Evolutionary conservation across 92 coral and sea anemone genomes (phyloP).

Genomic region (Zoanthus sociatus): DNA sequence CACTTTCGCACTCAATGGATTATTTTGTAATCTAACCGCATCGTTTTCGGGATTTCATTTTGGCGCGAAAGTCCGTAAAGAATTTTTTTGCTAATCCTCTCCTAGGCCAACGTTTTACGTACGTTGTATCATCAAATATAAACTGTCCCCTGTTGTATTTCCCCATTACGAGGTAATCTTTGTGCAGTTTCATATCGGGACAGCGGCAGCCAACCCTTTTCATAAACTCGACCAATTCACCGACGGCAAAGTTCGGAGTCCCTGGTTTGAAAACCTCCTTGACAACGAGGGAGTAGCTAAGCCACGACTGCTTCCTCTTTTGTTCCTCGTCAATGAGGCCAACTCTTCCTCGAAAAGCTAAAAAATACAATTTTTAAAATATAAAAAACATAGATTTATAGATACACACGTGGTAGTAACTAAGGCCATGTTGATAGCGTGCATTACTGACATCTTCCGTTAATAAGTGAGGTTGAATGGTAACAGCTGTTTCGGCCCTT

Average conservation of each 20-base stretch:
- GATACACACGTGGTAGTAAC: too few relatives aligned
- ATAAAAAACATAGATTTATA: too few relatives aligned
- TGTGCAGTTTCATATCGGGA: conserved; percentile 46
- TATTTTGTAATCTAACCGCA: background rate
- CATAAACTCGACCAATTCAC: conserved; percentile 25
- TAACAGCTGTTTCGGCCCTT: too few relatives aligned
- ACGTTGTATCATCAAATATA: conserved; percentile 24
- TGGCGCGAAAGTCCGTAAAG: conserved; percentile 28
- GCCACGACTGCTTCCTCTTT: conserved; percentile 36
- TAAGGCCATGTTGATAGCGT: background rate
- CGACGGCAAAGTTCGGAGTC: conserved; percentile 1
- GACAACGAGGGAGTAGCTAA: conserved; percentile 27
- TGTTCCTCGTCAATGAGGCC: conserved; percentile 42
- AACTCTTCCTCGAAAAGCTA: conserved; percentile 59
- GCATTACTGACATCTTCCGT: too few relatives aligned
- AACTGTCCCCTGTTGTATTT: conserved; percentile 30
- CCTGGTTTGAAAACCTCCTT: conserved; percentile 40
- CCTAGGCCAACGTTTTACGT: conserved; percentile 53
- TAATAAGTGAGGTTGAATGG: too few relatives aligned
- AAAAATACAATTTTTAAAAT: background rate
- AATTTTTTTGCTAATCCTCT: conserved; percentile 30
- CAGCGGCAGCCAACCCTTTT: conserved; percentile 55
- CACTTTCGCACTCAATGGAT: background rate
- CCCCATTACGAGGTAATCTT: conserved; percentile 59
- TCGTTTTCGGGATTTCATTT: conserved; percentile 31